Base-by-base conservation (phyloP, 2,113 vertebrate genomes). In the Oreochromis aureus region DNA sequence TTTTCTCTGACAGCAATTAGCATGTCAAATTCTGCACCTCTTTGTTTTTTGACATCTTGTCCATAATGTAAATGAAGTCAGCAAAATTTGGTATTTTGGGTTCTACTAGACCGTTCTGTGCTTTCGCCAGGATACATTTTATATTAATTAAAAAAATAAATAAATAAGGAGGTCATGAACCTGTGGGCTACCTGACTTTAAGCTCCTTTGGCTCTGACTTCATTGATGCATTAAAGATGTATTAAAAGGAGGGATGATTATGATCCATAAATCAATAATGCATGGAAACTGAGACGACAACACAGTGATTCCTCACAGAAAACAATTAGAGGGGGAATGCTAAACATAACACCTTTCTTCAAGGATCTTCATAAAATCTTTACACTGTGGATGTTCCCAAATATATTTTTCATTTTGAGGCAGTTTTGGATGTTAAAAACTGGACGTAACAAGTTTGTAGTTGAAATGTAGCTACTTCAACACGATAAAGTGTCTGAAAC, bases 181-280 rank as follows among this genome's bases (percentile, higher is more conserved):
- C 24, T 59, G 51, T 24, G 8, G 11, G 19, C 44, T 51, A 8
- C 15, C 11, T 90, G 87, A 73, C 84, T 89, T 88, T 83, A 39
- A 89, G 63, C 82, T n/a, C 58, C 82, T 88, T 54, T 83, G 83
- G 73, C 89, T 41, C 76, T 84, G 88, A 91, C 89, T 89, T 86
- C 63, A 91, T 39, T 82, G 92, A 89, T 83, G 81, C 86, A 94
- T 94, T 90, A 94, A 92, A 96, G 71, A 93, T 94, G 91, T 93
- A 95, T 95, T 89, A 80, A 95, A 94, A 83, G 86, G 61, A 90
- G 87, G 91, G 89, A 87, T 86, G 90, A 92, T 95, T 95, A 93
- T 94, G 89, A 94, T 93, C 85, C 84, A 93, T 92, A 84, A 90
- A 93, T 96, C 48, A 96, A 96, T 96, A 95, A 96, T 96, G 92